Evolutionary conservation across 2,797 vertebrate species (phyloP).

Genomic region (Enteromius afrohamiltoni): DNA sequence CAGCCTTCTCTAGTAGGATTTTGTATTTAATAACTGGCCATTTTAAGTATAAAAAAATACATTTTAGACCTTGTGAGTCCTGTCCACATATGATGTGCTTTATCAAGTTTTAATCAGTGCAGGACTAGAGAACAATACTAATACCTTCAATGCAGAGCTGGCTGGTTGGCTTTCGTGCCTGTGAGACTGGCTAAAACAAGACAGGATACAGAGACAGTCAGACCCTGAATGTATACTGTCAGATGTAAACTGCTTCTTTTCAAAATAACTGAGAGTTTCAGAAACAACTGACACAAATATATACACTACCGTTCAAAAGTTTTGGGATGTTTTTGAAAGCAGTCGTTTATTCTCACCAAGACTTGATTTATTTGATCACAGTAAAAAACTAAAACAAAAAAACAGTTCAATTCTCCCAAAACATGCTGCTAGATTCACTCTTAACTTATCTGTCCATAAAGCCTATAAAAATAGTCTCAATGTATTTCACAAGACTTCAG

Average conservation of each 20-base stretch:
- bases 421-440: too few relatives aligned
- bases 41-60: not conserved
- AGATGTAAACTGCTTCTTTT: not conserved
- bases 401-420: too few relatives aligned
- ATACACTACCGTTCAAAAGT: not conserved
- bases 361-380: not conserved
- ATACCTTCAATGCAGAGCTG: slow-evolving; percentile 10
- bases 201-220: not conserved
- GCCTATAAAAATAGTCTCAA: too few relatives aligned
- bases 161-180: not conserved
- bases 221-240: not conserved
- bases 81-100: slow-evolving; percentile 15
- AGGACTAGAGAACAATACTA: slow-evolving; percentile 20
- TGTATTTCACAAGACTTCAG: too few relatives aligned
- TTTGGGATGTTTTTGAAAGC: not conserved
- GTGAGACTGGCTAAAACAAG: slow-evolving; percentile 19
- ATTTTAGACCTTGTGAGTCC: not conserved
- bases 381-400: too few relatives aligned
- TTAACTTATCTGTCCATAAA: too few relatives aligned
- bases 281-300: not conserved
- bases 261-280: not conserved
- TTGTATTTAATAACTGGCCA: not conserved
- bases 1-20: not conserved
- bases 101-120: slow-evolving; percentile 18
- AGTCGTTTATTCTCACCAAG: not conserved